Base-by-base conservation (phyloP, 2,888 invertebrate species). In the Eilema caniola region DNA sequence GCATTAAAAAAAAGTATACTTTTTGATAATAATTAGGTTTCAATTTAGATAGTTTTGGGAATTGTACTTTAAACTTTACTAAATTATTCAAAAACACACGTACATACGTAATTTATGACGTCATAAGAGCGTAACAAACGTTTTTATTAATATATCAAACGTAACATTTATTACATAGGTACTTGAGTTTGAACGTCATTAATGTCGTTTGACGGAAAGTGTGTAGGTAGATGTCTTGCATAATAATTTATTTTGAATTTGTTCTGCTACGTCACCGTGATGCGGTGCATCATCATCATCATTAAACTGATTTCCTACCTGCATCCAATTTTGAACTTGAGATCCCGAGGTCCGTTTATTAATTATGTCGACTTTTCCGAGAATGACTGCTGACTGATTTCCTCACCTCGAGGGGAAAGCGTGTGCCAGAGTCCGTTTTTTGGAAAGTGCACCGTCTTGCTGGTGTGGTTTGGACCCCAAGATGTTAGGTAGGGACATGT, bases 11-110 rank as follows among this genome's bases (percentile, higher is more conserved):
- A 61, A 70, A 67, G 11, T 12, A 16, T 60, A 65, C 68, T 47
- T 24, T 75, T 41, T 0, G 0, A 7, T 4, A 0, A 0, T 0
- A 0, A 24, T 62, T 66, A 62, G n/a, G 71, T 65, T 16, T 28
- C 14, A 4, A 60, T 65, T 74, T 3, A 24, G 37, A 47, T 31
- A 20, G 12, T 2, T 53, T n/a, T 16, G 16, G 25, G 23, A 0
- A 4, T 1, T n/a, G 12, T 14, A 25, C 11, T 14, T 37, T n/a
- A n/a, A n/a, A n/a, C n/a, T n/a, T n/a, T n/a, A n/a, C n/a, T n/a
- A n/a, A n/a, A n/a, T n/a, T n/a, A n/a, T 69, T 72, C 64, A 73
- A 65, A 66, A 66, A 69, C 70, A 79, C 23, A 28, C 57, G 63
- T 72, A 53, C 59, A 11, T 31, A 62, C 63, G 68, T 16, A 25